Conservation (phyloP, 2,797 vertebrate species). For the Mus spretus region DNA sequence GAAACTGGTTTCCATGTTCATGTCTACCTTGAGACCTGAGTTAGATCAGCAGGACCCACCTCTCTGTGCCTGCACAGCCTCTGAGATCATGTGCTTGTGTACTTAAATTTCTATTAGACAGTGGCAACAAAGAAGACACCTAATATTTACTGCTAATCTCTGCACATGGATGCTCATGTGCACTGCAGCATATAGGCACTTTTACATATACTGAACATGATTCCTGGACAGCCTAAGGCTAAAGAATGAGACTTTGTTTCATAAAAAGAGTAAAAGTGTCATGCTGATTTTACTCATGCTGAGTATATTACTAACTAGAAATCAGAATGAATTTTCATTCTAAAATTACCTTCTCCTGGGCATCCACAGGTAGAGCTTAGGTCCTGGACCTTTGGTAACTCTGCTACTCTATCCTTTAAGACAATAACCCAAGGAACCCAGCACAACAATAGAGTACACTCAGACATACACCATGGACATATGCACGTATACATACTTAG, state of each 20-base stretch:
- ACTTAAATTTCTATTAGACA: not conserved
- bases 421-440: not conserved
- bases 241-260: not conserved
- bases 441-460: not conserved
- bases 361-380: not conserved
- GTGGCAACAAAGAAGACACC: not conserved
- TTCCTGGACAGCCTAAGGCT: not conserved
- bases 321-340: not conserved
- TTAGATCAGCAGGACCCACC: not conserved
- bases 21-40: not conserved
- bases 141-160: not conserved
- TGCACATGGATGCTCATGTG: no score
- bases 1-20: not conserved
- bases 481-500: not conserved
- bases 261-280: not conserved
- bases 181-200: not conserved
- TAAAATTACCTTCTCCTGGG: no score
- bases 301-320: not conserved
- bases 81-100: not conserved
- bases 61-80: not conserved
- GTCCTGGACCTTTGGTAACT: not conserved
- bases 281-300: not conserved
- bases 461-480: not conserved
- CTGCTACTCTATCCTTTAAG: not conserved
- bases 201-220: not conserved